Evolutionary conservation across 2,113 vertebrate genomes (phyloP).

Genomic region (Elachura formosa): DNA sequence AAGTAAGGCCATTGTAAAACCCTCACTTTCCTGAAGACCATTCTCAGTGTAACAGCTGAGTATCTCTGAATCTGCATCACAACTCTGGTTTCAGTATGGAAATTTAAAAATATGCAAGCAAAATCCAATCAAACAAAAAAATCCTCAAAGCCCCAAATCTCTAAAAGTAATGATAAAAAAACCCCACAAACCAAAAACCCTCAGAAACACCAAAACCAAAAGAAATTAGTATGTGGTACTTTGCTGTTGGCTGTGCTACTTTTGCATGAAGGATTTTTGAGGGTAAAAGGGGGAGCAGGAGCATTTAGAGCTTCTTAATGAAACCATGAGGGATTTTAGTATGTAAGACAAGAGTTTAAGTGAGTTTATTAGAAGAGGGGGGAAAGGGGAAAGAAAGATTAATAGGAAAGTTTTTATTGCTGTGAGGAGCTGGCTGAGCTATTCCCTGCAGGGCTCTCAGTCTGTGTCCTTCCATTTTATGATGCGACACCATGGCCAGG

Average conservation of each 20-base stretch:
- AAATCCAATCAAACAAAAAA: background rate
- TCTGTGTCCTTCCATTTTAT: background rate
- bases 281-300: background rate
- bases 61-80: background rate
- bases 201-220: background rate
- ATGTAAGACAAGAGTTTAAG: background rate
- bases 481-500: background rate
- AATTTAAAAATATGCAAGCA: background rate
- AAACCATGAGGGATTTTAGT: background rate
- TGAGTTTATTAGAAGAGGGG: background rate
- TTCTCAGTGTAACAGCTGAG: background rate
- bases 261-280: rapidly evolving
- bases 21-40: background rate
- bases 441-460: rapidly evolving
- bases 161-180: background rate
- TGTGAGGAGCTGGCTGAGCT: background rate
- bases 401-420: background rate
- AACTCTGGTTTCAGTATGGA: background rate
- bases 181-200: rapidly evolving
- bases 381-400: rapidly evolving
- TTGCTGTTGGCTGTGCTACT: background rate
- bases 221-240: rapidly evolving
- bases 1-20: background rate
- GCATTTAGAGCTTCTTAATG: background rate
- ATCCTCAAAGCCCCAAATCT: background rate